phyloP scores from a whole-genome alignment of 2,113 vertebrate species.

The Oceanodroma tethys region DNA sequence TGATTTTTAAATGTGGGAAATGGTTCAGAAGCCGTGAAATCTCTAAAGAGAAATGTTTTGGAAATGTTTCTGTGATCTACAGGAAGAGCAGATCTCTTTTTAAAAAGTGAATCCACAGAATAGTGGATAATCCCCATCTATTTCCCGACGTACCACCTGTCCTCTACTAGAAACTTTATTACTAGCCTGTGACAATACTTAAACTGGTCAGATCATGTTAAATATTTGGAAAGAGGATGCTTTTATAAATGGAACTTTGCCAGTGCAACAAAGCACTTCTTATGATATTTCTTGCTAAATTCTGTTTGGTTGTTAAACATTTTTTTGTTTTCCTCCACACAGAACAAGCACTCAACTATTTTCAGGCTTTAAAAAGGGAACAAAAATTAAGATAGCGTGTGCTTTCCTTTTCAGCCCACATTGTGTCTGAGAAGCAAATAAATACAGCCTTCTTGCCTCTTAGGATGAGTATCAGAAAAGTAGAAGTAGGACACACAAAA shows the following conservation, averaged over 20 bases:
- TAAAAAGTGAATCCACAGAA: neutral
- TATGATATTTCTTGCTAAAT: neutral
- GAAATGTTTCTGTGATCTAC: neutral
- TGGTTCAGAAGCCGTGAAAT: neutral
- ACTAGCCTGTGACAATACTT: neutral
- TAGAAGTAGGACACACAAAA: constrained; percentile 21
- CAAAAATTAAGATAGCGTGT: neutral
- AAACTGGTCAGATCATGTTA: neutral
- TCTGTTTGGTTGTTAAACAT: neutral
- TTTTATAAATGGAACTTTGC: neutral
- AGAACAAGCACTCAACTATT: neutral
- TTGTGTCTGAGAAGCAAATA: neutral
- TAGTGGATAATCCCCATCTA: neutral
- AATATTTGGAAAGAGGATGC: neutral
- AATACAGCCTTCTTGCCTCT: neutral
- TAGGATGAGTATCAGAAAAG: neutral
- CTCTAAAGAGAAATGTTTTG: neutral
- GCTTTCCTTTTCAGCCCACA: neutral
- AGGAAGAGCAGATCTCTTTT: neutral
- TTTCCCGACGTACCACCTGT: neutral
- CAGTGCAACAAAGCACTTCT: neutral
- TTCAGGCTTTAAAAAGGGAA: neutral
- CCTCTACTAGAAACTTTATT: neutral
- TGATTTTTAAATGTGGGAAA: neutral
- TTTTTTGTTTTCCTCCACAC: neutral